Base-by-base conservation (phyloP, 1,140 invertebrate genomes). In the Chironomus striatipennis region DNA sequence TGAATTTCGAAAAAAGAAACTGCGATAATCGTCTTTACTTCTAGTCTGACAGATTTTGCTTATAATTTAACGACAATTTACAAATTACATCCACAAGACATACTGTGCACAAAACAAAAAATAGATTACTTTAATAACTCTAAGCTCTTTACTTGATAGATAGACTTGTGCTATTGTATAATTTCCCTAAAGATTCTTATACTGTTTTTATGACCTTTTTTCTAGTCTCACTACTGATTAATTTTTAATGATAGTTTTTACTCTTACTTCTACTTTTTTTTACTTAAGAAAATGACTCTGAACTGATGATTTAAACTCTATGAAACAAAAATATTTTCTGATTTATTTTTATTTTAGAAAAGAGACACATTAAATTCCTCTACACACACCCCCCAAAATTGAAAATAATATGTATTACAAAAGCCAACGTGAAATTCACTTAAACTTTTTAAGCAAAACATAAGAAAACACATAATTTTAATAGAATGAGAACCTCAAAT, bases 231-330 rank as follows among this genome's bases (percentile, higher is more conserved):
- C 47, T 57, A 57, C 47, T 57, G 47, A 57, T 57, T 57, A 57
- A 57, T 57, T 57, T 57, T 57, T 57, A 57, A 57, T 57, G 47
- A 57, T 57, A 57, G 47, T 57, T 57, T 57, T 34, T n/a, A 57
- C 12, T 57, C n/a, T 57, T 12, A 57, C 47, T 57, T 57, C 47
- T 47, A 8, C 2, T n/a, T n/a, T n/a, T 34, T 5, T 34, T 34
- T 2, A 1, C 24, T 34, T 34, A 34, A 34, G 24, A 57, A 57
- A 5, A 57, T 57, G 47, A 57, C 12, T 57, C 47, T n/a, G 47
- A 57, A 57, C 47, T 57, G 47, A 57, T 34, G 24, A 34, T 34
- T 34, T 34, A 34, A 34, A 57, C 15, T 57, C 47, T 57, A 57
- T 15, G n/a, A n/a, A n/a, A n/a, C n/a, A n/a, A n/a, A n/a, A n/a